Evolutionary conservation across 2,888 invertebrate genomes (phyloP).

Genomic region (Unio pictorum): DNA sequence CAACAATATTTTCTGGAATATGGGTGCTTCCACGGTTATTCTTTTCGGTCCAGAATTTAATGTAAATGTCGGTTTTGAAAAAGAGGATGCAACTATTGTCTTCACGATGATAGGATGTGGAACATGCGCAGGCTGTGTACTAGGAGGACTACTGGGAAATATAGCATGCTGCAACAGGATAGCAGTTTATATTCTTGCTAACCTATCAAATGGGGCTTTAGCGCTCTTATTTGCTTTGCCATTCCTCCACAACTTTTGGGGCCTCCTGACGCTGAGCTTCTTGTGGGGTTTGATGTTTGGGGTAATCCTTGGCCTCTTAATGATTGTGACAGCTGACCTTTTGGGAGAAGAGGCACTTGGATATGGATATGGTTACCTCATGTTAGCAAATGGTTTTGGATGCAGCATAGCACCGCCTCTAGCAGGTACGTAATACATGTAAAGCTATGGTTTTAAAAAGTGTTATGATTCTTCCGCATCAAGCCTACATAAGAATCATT

Average conservation of each 20-base stretch:
- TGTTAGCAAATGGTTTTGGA: constrained; percentile 62
- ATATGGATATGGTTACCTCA: constrained; percentile 58
- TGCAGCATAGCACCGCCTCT: constrained; percentile 52
- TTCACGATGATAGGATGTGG: constrained; percentile 46
- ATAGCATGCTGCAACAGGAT: constrained; percentile 41
- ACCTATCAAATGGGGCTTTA: constrained; percentile 41
- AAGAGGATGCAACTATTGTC: constrained; percentile 41
- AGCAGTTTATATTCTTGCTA: constrained; percentile 42
- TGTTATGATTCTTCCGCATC: too few relatives aligned
- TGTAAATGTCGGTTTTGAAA: constrained; percentile 35
- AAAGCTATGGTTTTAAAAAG: too few relatives aligned
- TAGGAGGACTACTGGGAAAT: constrained; percentile 57
- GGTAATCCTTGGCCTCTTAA: constrained; percentile 54
- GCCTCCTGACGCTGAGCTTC: constrained; percentile 18
- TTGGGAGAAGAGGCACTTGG: constrained; percentile 51
- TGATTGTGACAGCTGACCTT: constrained; percentile 56
- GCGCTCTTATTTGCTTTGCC: constrained; percentile 29
- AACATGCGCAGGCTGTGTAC: constrained; percentile 48
- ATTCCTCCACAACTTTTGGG: constrained; percentile 24
- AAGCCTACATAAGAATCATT: too few relatives aligned
- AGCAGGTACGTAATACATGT: constrained; percentile 39
- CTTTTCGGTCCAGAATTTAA: constrained; percentile 54
- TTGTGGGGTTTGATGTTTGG: constrained; percentile 53
- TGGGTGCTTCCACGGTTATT: constrained; percentile 40
- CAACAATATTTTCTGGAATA: constrained; percentile 62